Conservation (phyloP, 2,888 invertebrate species). For the Tinea pellionella region DNA sequence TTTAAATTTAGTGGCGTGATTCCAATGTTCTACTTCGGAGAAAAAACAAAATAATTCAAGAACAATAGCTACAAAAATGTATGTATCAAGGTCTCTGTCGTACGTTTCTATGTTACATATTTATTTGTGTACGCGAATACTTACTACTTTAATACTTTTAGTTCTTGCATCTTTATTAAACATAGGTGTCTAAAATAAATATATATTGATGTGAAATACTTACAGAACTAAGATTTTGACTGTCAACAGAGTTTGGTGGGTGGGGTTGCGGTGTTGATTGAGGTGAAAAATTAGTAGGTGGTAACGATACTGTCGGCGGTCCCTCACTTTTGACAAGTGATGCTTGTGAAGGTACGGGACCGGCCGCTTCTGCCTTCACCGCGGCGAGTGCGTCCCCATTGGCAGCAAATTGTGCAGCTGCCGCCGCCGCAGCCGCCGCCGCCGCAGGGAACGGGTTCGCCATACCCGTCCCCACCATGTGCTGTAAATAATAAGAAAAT, state of each 20-base stretch:
- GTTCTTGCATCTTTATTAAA: not conserved
- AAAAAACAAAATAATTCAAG: no score
- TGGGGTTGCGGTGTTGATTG: conserved; percentile 53
- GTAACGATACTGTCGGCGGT: conserved; percentile 53
- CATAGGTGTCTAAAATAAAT: not conserved
- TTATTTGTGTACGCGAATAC: no score
- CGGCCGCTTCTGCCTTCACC: conserved; percentile 56
- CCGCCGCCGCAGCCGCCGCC: conserved; percentile 72
- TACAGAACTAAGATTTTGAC: conserved; percentile 52
- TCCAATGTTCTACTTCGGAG: no score
- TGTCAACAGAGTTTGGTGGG: conserved; percentile 70
- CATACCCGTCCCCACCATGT: conserved; percentile 95
- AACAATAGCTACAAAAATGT: no score
- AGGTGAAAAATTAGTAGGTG: conserved; percentile 58
- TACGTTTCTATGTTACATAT: no score
- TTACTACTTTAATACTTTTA: no score
- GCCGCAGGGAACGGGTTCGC: conserved; percentile 78
- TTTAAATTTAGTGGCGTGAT: no score
- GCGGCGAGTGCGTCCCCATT: conserved; percentile 63
- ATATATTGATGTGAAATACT: not conserved
- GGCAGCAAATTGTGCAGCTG: conserved; percentile 70
- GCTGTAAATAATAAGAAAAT: conserved; percentile 70
- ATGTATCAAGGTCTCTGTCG: no score
- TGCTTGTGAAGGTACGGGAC: conserved; percentile 47
- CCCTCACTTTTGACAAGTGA: conserved; percentile 66